Evolutionary conservation across 2,888 invertebrate species (phyloP), one percentile per base, ranked within the genome.

Genomic region (Podotricha telesiphe): DNA sequence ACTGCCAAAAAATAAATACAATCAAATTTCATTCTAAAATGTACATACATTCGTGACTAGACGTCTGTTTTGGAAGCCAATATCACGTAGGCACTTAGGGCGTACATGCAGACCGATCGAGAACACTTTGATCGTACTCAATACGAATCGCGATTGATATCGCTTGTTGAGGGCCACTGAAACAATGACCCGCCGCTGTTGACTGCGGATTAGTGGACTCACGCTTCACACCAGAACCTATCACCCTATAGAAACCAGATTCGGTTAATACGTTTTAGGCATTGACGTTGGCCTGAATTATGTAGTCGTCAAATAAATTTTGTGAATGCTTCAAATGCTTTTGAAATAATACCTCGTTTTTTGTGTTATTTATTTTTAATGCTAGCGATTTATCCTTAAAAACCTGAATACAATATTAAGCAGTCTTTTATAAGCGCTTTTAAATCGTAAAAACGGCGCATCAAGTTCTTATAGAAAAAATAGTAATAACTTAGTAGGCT

Each of bases 131-230:
- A 70, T 64, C 69, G 72, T 78, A 76, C 77, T 79, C 76, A 74
- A 79, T 76, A 74, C 74, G 75, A 76, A 78, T 75, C 75, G 74
- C 76, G 75, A 73, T 74, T 72, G 72, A 71, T 75, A 74, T 77
- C 76, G 73, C 74, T 75, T 74, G 74, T 74, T 73, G 71, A 77
- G 74, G 65, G 75, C 75, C 73, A 67, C 73, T 70, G 72, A 69
- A 75, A 78, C 78, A 77, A 77, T 74, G 73, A 72, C 70, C 74
- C 70, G 69, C 70, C 69, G 68, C 70, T 73, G 70, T 67, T 67
- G 68, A 70, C 62, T 65, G 64, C 51, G 67, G 71, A 73, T 71
- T 72, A 74, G 74, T 72, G 73, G 68, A 66, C 59, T 70, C 68
- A 40, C 65, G 66, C 63, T 63, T 68, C 58, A 66, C 61, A 53